phyloP scores from a whole-genome alignment of 2,113 vertebrate species.

The Corythaixoides concolor region DNA sequence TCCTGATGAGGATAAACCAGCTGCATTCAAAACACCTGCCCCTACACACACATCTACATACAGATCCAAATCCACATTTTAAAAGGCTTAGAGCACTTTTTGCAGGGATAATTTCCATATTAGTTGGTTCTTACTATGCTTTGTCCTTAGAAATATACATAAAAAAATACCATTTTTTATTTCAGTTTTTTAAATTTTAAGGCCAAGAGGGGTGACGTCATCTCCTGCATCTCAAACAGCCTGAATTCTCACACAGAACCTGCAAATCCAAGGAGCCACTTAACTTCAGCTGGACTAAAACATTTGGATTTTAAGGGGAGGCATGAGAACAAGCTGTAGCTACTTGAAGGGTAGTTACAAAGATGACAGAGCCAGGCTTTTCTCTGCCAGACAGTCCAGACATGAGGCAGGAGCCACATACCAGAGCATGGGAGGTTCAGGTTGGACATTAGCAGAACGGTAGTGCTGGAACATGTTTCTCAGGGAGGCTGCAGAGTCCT shows the following conservation, averaged over 20 bases:
- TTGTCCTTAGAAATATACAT: not conserved
- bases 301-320: not conserved
- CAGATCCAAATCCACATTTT: not conserved
- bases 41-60: not conserved
- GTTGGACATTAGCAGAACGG: not conserved
- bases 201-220: not conserved
- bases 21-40: not conserved
- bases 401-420: not conserved
- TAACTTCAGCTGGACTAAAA: not conserved
- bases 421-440: not conserved
- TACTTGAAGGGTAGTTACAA: not conserved
- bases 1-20: not conserved
- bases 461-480: not conserved
- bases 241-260: not conserved
- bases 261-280: not conserved
- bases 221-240: not conserved
- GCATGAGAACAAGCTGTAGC: not conserved
- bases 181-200: not conserved
- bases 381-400: not conserved
- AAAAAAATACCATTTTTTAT: not conserved
- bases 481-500: not conserved
- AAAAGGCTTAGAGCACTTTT: not conserved
- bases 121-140: not conserved
- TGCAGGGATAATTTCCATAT: not conserved
- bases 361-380: not conserved